Conservation (phyloP, 2,113 vertebrate species). For the Pomatorhinus ruficollis region DNA sequence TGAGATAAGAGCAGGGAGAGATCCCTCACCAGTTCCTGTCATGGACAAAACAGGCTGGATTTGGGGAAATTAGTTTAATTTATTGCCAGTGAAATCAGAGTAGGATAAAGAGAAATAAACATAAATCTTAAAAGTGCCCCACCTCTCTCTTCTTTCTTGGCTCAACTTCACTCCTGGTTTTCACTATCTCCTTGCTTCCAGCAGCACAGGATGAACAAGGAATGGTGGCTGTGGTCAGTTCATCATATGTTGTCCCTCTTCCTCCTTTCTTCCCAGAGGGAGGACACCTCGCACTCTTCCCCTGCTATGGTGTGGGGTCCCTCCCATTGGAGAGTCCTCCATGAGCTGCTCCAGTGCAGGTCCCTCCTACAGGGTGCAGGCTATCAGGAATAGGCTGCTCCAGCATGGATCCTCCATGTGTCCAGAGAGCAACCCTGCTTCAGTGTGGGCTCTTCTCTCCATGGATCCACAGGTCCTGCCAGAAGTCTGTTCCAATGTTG, state of each 20-base stretch:
- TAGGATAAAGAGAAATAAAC: not conserved
- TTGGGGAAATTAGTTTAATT: not conserved
- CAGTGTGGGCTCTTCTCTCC: not conserved
- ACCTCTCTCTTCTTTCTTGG: not conserved
- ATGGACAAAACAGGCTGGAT: accelerated
- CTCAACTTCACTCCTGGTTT: not conserved
- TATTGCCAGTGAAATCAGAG: not conserved
- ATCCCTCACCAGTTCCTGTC: not conserved
- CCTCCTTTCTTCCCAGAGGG: not conserved
- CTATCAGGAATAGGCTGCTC: not conserved
- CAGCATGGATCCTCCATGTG: accelerated
- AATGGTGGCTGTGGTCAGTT: not conserved
- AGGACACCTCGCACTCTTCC: not conserved
- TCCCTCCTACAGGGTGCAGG: not conserved
- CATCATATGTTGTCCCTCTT: not conserved
- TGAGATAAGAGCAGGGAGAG: accelerated
- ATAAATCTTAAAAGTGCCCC: not conserved
- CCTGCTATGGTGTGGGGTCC: not conserved
- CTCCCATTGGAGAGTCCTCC: not conserved
- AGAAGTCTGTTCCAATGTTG: not conserved
- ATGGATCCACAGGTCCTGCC: not conserved
- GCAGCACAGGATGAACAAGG: not conserved
- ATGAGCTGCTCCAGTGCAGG: not conserved
- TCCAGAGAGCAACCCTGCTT: not conserved
- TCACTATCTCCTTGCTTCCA: not conserved